Percentiles rank a stretch among this genome's conserved stretches.
Evolutionary conservation across 2,888 invertebrate species (phyloP).

Genomic region (Mycalesis mineus): DNA sequence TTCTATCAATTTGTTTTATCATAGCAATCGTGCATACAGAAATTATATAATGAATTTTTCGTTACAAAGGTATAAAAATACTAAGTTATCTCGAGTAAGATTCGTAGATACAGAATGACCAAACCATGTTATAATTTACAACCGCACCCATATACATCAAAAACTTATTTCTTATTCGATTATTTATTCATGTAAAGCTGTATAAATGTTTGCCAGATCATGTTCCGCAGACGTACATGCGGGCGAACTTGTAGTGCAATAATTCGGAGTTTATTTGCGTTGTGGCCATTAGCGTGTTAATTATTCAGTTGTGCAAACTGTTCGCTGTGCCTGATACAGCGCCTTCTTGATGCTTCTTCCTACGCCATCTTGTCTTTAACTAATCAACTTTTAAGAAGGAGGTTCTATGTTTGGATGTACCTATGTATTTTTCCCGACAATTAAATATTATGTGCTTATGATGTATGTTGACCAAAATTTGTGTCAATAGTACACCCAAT

Average conservation of each 20-base stretch:
- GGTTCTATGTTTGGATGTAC: too few relatives aligned
- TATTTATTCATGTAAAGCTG: conserved; percentile 23
- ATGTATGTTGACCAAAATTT: too few relatives aligned
- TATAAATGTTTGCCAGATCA: conserved; percentile 30
- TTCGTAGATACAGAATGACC: neutral
- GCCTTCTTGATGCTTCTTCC: conserved; percentile 15
- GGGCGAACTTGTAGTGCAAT: conserved; percentile 58
- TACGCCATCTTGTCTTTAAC: too few relatives aligned
- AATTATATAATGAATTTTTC: too few relatives aligned
- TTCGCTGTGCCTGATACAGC: conserved; percentile 37
- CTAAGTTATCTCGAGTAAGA: too few relatives aligned
- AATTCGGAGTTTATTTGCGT: conserved; percentile 71
- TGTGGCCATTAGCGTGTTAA: conserved; percentile 69
- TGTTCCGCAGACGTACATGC: conserved; percentile 44
- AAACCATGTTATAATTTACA: conserved; percentile 1
- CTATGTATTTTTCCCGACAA: too few relatives aligned
- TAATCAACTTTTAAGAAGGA: too few relatives aligned
- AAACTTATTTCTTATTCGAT: conserved; percentile 19
- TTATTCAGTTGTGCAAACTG: conserved; percentile 52
- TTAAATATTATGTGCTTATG: too few relatives aligned
- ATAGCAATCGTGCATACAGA: too few relatives aligned
- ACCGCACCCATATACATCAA: conserved; percentile 2
- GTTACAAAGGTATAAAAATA: too few relatives aligned
- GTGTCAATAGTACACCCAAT: too few relatives aligned
- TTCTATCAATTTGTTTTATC: too few relatives aligned